These are phyloP conservation scores for Agelastica alni DNA, from an alignment of 2,888 invertebrate genomes.

Conservation along the genomic window DNA sequence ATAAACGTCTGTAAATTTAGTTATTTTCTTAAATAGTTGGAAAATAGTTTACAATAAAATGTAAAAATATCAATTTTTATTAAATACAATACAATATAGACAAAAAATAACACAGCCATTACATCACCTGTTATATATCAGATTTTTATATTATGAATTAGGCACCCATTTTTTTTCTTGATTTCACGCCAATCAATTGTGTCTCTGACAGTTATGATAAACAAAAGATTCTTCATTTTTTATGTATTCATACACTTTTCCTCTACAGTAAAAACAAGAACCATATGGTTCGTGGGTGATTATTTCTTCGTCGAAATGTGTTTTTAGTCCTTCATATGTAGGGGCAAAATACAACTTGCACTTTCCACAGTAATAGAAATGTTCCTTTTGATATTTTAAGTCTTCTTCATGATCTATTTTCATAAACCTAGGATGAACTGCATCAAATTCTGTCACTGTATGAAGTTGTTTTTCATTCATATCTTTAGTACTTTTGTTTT, in stretches of 20 bases:
- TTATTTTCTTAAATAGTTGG: no score
- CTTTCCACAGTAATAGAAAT: constrained; percentile 48
- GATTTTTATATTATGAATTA: no score
- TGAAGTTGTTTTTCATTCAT: constrained; percentile 16
- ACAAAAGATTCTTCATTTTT: constrained; percentile 40
- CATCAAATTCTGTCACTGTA: constrained; percentile 47
- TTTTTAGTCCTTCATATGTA: constrained; percentile 43
- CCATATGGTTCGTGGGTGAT: constrained; percentile 44
- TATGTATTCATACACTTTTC: constrained; percentile 48
- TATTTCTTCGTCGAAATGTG: constrained; percentile 48
- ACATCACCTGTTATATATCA: no score
- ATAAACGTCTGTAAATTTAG: no score
- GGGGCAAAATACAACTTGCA: constrained; percentile 51
- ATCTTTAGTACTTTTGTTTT: no score
- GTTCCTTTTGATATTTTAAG: constrained; percentile 44
- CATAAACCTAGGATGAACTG: constrained; percentile 51
- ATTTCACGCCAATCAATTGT: no score
- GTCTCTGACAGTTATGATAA: constrained; percentile 48
- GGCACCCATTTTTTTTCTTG: no score
- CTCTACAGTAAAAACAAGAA: constrained; percentile 51
- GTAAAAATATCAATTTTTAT: no score
- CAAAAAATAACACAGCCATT: no score
- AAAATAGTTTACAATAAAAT: no score
- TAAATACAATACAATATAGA: no score
- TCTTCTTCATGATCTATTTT: constrained; percentile 42